Evolutionary conservation across 1,140 invertebrate genomes (phyloP), one percentile per base, ranked within the genome.

Genomic region (Aphelenchoides besseyi): DNA sequence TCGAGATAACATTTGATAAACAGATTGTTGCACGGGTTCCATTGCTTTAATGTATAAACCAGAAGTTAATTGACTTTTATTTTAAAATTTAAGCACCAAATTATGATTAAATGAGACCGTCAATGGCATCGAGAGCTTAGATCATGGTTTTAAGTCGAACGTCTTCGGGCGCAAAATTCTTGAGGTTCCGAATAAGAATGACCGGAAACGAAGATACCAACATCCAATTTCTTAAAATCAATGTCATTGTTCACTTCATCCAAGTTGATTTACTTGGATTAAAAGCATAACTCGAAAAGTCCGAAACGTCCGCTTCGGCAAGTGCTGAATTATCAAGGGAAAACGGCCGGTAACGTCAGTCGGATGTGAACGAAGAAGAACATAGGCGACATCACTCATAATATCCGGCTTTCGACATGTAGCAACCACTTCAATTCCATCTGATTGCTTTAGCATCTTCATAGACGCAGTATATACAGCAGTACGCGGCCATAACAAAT

Each of bases 401-500:
- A 99, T 97, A 69, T 96, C 93, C 0, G 92, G 90, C 84, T 92
- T 95, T 48, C 95, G 87, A 78, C 88, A 89, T 75, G 85, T 18
- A 73, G 74, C 33, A 78, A 85, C 82, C 1, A 77, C 82, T 0
- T 88, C 57, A 23, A 2, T 61, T 37, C 69, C 88, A 1, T 89
- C 89, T 1, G 88, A 86, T 1, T 92, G 91, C 0, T 89, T 90
- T 57, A 98, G 85, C 94, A 98, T 97, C 82, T 95, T 91, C 86
- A 97, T 94, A 0, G 96, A 96, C 30, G 95, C 95, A 0, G 95
- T 98, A 69, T 90, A 89, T 81, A 98, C 96, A 8, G 91, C 94
- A 91, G 81, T 36, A 85, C 87, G 72, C 32, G 61, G 12, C 29
- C 96, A 99, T 0, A 99, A 86, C 2, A 95, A 93, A 87, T 99